Conservation (phyloP, 1,140 invertebrate genomes). For the Drosophila albomicans region DNA sequence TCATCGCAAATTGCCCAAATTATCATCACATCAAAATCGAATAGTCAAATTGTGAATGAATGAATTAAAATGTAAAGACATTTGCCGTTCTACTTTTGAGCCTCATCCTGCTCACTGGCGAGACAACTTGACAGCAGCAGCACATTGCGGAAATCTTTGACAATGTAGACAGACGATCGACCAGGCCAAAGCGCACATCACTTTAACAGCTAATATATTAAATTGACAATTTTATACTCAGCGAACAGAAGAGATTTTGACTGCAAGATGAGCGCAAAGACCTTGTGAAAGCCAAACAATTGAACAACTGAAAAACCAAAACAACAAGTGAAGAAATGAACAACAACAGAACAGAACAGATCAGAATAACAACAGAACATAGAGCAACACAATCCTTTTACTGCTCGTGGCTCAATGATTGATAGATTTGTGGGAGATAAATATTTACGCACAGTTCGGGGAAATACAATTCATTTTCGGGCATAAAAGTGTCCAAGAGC, state of each 20-base stretch:
- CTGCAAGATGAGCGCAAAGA: slow-evolving; percentile 30
- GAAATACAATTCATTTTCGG: slow-evolving; percentile 65
- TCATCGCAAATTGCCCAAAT: background rate
- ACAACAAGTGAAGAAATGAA: slow-evolving; percentile 9
- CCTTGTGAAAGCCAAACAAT: slow-evolving; percentile 8
- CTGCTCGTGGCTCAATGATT: slow-evolving; percentile 56
- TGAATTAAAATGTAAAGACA: slow-evolving; percentile 31
- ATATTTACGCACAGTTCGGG: slow-evolving; percentile 70
- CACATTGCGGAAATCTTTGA: slow-evolving; percentile 61
- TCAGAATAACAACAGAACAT: slow-evolving; percentile 20
- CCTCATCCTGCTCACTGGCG: slow-evolving; percentile 1
- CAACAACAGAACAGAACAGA: slow-evolving; percentile 16
- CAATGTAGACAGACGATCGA: slow-evolving; percentile 8
- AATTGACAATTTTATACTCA: slow-evolving; percentile 61
- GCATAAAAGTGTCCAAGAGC: slow-evolving; percentile 53
- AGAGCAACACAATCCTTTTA: slow-evolving; percentile 35
- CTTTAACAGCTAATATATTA: slow-evolving; percentile 53
- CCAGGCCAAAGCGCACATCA: slow-evolving; percentile 17
- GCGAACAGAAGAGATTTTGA: slow-evolving; percentile 14
- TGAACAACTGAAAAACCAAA: background rate
- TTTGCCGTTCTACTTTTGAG: slow-evolving; percentile 47
- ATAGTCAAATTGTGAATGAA: slow-evolving; percentile 10
- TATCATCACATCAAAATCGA: slow-evolving; percentile 4
- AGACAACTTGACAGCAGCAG: slow-evolving; percentile 43
- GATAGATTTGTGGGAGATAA: slow-evolving; percentile 60